Percentiles rank a stretch among this genome's conserved stretches.
phyloP scores from a whole-genome alignment of 2,888 invertebrate species.

The Dicyrtoma fusca region DNA sequence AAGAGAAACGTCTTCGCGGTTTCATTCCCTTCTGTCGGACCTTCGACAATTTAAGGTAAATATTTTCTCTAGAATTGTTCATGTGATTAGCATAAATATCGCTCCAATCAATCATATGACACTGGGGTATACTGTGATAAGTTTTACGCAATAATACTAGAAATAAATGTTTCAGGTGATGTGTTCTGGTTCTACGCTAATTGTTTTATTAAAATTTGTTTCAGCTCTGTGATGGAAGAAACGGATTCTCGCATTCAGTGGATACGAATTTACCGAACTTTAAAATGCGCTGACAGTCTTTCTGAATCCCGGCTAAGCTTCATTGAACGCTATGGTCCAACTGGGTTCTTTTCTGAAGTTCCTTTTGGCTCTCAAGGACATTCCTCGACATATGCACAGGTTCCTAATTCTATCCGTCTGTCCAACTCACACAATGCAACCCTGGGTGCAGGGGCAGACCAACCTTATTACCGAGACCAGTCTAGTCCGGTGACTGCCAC shows the following conservation, averaged over 20 bases:
- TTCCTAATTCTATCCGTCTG: slow-evolving; percentile 16
- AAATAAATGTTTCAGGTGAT: too few relatives aligned
- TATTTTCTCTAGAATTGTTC: slow-evolving; percentile 13
- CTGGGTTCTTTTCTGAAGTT: slow-evolving; percentile 36
- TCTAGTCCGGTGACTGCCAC: slow-evolving; percentile 26
- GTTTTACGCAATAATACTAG: too few relatives aligned
- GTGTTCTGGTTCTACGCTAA: too few relatives aligned
- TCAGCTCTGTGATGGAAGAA: slow-evolving; percentile 30
- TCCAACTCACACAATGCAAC: slow-evolving; percentile 53
- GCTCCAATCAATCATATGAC: too few relatives aligned
- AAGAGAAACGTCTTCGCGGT: slow-evolving; percentile 53
- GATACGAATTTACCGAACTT: slow-evolving; percentile 41
- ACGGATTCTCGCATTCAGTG: slow-evolving; percentile 30
- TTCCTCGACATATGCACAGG: background rate
- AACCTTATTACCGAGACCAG: background rate
- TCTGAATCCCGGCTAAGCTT: slow-evolving; percentile 38
- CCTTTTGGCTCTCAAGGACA: slow-evolving; percentile 16
- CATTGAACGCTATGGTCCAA: slow-evolving; percentile 38
- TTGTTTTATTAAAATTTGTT: too few relatives aligned
- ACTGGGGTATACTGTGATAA: too few relatives aligned
- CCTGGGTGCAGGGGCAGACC: background rate
- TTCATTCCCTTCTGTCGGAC: slow-evolving; percentile 50
- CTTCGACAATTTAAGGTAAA: slow-evolving; percentile 44
- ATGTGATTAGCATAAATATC: too few relatives aligned
- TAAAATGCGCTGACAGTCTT: slow-evolving; percentile 40